Base-by-base conservation (phyloP, 2,888 invertebrate genomes). In the Oxytorus armatus region DNA sequence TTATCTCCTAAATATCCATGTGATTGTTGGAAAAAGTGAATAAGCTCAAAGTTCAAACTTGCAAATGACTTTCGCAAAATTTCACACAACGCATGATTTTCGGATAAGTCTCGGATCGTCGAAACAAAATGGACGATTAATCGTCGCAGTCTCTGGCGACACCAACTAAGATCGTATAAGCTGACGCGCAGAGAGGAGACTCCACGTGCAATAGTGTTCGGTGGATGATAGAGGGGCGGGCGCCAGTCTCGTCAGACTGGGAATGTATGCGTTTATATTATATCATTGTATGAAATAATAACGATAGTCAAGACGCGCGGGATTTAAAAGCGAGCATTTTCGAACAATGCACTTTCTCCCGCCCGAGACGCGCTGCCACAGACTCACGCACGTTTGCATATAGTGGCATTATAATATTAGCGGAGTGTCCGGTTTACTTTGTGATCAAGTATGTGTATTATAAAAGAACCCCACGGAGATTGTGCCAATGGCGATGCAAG, bases 201-300 rank as follows among this genome's bases (percentile, higher is more conserved):
- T 47, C 29, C 69, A 14, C 11, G 44, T 70, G 55, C n/a, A n/a
- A n/a, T n/a, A n/a, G n/a, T n/a, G 59, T 39, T 68, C 75, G 81
- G 79, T 82, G 82, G 75, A 83, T 81, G 77, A 74, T 78, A 76
- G 76, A 80, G 76, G 83, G 86, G 85, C 86, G 87, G 89, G 89
- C 89, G 89, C 89, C 90, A 88, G 87, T 86, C 86, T 59, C 86
- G 88, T 86, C 88, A 82, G 90, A 88, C 90, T 89, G 90, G 88
- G 89, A 90, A 90, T 89, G 88, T 84, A 82, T 85, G 59, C 36
- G 23, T 63, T 49, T 72, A 53, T 63, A n/a, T n/a, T n/a, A 55
- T 72, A 49, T 68, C 66, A 47, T 29, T 77, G 70, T 79, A 81
- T 86, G 86, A 88, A 88, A 88, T 88, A 84, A 83, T 84, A 79